Evolutionary conservation across 2,888 invertebrate genomes (phyloP).

Genomic region (Meghimatium bilineatum): DNA sequence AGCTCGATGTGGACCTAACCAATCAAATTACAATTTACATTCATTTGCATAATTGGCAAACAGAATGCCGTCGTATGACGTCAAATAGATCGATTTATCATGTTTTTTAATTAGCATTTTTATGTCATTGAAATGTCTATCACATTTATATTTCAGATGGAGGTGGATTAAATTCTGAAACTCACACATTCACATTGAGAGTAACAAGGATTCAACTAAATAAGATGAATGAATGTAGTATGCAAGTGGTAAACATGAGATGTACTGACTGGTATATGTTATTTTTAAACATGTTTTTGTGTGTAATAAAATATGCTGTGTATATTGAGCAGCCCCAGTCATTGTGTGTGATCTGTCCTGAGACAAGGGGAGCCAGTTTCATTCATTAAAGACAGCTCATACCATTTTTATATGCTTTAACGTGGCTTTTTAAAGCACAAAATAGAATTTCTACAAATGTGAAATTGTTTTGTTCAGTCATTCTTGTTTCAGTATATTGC

Average conservation of each 20-base stretch:
- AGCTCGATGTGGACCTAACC: no score
- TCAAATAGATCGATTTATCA: no score
- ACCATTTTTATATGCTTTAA: not conserved
- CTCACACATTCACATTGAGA: not conserved
- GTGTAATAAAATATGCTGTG: not conserved
- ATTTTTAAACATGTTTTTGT: not conserved
- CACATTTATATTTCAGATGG: constrained; percentile 1
- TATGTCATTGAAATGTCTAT: not conserved
- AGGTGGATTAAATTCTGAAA: not conserved
- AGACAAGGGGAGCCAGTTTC: not conserved
- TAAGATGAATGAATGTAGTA: not conserved
- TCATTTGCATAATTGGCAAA: no score
- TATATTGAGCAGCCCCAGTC: not conserved
- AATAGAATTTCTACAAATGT: not conserved
- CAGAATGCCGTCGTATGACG: no score
- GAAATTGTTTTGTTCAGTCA: not conserved
- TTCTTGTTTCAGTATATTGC: not conserved
- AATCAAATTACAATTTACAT: no score
- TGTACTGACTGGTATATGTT: not conserved
- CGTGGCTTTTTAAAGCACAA: not conserved
- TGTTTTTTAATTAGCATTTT: not conserved
- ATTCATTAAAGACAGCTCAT: not conserved
- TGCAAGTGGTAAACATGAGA: not conserved
- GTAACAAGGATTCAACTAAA: not conserved
- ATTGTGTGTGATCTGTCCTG: not conserved